These are phyloP conservation scores for Bombus ignitus DNA, from an alignment of 1,140 invertebrate genomes.

Conservation along the genomic window DNA sequence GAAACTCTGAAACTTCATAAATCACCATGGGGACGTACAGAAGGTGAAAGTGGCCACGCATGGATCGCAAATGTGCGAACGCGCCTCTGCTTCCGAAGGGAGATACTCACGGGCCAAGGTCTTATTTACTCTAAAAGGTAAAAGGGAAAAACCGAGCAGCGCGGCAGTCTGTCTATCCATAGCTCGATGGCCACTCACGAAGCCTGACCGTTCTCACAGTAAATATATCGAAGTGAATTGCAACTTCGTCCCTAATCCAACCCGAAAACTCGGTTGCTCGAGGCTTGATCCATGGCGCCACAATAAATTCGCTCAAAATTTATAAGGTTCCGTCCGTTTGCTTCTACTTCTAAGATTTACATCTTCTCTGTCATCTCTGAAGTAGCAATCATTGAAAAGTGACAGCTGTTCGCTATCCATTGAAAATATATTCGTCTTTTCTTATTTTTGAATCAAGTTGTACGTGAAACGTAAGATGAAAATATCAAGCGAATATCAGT, in stretches of 20 bases:
- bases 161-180: constrained; percentile 54
- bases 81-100: constrained; percentile 59
- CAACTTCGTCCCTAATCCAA: constrained; percentile 80
- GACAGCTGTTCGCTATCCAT: background rate
- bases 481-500: background rate
- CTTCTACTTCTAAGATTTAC: background rate
- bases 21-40: constrained; percentile 62
- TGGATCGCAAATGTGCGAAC: constrained; percentile 72
- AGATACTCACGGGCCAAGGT: constrained; percentile 13
- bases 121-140: constrained; percentile 71
- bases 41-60: constrained; percentile 48
- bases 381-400: background rate
- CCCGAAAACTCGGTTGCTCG: constrained; percentile 55
- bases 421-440: background rate
- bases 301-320: constrained; percentile 79
- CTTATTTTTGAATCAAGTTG: background rate
- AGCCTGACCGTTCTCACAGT: constrained; percentile 82
- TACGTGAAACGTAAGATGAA: too few relatives aligned
- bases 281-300: constrained; percentile 75
- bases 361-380: background rate
- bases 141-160: constrained; percentile 55
- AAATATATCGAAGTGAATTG: constrained; percentile 82
- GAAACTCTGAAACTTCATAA: constrained; percentile 66
- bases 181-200: constrained; percentile 45
- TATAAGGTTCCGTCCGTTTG: constrained; percentile 60